These are phyloP conservation scores for Leptonema lineaticorne DNA, from an alignment of 1,140 invertebrate genomes.

Conservation along the genomic window DNA sequence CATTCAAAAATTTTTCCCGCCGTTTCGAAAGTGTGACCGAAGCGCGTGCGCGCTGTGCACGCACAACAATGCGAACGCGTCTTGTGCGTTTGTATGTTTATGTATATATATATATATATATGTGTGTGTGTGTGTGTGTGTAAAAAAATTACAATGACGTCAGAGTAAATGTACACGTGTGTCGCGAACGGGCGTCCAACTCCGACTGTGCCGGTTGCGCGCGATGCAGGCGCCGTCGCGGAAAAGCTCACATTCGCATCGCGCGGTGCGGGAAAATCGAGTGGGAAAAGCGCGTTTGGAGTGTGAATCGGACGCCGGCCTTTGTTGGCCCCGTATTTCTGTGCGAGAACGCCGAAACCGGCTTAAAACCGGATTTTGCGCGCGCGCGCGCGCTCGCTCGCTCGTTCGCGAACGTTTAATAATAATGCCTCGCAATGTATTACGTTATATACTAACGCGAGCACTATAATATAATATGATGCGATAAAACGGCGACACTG, in stretches of 20 bases:
- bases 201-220: constrained; percentile 26
- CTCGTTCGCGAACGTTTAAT: no score
- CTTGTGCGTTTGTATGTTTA: neutral
- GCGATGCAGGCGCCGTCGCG: constrained; percentile 14
- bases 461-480: no score
- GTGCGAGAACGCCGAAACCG: constrained; percentile 5
- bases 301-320: constrained; percentile 21
- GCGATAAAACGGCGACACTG: no score
- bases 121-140: constrained; percentile 13
- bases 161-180: constrained; percentile 29
- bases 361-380: constrained; percentile 8
- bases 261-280: neutral
- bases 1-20: neutral
- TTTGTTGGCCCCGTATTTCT: constrained; percentile 29
- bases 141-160: constrained; percentile 29
- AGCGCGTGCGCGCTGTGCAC: neutral
- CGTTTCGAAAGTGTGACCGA: neutral
- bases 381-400: no score
- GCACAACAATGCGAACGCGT: neutral
- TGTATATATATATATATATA: neutral
- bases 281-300: neutral
- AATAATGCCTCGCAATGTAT: no score
- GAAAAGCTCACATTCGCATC: constrained; percentile 23
- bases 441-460: no score
- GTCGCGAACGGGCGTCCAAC: constrained; percentile 29